Evolutionary conservation across 2,888 invertebrate genomes (phyloP), one percentile per base, ranked within the genome.

Genomic region (Eristalinus aeneus): DNA sequence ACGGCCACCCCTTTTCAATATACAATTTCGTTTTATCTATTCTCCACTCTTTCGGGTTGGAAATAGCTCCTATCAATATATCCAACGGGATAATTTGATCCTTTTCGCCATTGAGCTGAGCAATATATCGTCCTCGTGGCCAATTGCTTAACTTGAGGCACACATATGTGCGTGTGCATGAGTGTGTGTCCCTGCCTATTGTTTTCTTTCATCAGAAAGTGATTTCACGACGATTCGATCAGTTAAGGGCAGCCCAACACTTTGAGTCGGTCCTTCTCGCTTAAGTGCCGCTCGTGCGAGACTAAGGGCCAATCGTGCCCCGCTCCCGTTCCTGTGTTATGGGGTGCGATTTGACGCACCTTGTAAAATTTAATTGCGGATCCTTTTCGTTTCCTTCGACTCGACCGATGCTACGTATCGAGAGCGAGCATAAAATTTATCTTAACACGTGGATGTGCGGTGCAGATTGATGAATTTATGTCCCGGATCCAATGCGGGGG

Each of bases 11-110:
- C 74, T 74, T 86, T 86, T 86, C 82, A 82, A 86, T 86, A 86
- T 86, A 86, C 86, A 82, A 86, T 86, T 86, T 86, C 69, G 67
- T 86, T 86, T 86, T 86, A 86, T 86, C 86, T 86, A 82, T 86
- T 82, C 78, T 86, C 67, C 71, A 81, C 77, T 86, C 77, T 81
- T 86, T 86, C 82, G 77, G 77, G 73, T 82, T 86, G 77, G 77
- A 73, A 86, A 86, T 69, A 78, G 82, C 86, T 86, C 68, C 81
- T 81, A 86, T 86, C 82, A 82, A 86, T 86, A 86, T 86, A 86
- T 86, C 77, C 86, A 82, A 86, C 77, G 74, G 74, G 82, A 82
- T 86, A 86, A 86, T 86, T 86, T 86, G 82, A 86, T 86, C 86
- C 86, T 82, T 86, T 86, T 71, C 77, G 67, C 82, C 77, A 82